phyloP scores from a whole-genome alignment of 2,888 invertebrate genomes.

The Thereva unica region DNA sequence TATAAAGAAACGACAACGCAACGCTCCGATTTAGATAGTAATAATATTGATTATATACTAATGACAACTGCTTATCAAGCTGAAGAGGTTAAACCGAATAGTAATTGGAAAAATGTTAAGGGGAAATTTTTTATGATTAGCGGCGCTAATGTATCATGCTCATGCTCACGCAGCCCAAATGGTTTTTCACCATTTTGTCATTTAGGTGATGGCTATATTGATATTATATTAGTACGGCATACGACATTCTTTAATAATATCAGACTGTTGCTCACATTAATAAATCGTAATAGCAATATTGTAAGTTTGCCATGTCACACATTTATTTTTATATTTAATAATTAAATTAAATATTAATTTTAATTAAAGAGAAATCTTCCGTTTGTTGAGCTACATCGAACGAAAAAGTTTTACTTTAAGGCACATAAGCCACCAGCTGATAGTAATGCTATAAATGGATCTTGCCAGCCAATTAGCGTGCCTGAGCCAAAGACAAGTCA shows the following conservation, averaged over 20 bases:
- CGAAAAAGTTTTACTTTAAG: slow-evolving; percentile 71
- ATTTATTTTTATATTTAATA: slow-evolving; percentile 1
- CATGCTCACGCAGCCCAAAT: slow-evolving; percentile 72
- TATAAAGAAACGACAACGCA: not conserved
- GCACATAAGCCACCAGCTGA: slow-evolving; percentile 55
- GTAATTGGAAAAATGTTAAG: slow-evolving; percentile 64
- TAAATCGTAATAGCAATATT: slow-evolving; percentile 67
- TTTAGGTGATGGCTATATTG: slow-evolving; percentile 77
- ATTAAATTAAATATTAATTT: slow-evolving; percentile 5
- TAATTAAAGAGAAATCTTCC: slow-evolving; percentile 63
- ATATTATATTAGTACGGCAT: slow-evolving; percentile 74
- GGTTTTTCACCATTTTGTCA: slow-evolving; percentile 80
- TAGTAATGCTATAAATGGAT: slow-evolving; percentile 49
- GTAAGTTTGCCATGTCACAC: slow-evolving; percentile 61
- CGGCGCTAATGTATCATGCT: slow-evolving; percentile 76
- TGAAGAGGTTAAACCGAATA: slow-evolving; percentile 32
- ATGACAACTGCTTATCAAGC: slow-evolving; percentile 21
- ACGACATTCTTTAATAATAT: slow-evolving; percentile 74
- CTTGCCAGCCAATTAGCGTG: slow-evolving; percentile 52
- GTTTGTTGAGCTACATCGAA: slow-evolving; percentile 75
- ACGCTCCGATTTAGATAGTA: not conserved
- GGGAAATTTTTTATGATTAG: slow-evolving; percentile 79
- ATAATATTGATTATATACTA: slow-evolving; percentile 34
- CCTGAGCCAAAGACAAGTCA: slow-evolving; percentile 60
- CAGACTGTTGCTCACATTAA: slow-evolving; percentile 67